Evolutionary conservation across 1,140 invertebrate species (phyloP).

Genomic region (Megalonaias nervosa): DNA sequence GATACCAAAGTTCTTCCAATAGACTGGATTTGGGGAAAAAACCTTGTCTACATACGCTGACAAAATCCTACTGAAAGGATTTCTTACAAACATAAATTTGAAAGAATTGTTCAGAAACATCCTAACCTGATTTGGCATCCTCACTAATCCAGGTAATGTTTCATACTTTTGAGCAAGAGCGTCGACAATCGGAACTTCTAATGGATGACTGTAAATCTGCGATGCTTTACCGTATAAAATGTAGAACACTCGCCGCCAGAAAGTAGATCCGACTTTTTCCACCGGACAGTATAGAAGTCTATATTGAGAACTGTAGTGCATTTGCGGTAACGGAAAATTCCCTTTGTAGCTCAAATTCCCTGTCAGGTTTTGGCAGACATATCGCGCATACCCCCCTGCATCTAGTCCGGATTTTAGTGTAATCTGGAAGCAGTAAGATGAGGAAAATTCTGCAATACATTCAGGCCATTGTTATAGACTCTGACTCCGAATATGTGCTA

Average conservation of each 20-base stretch:
- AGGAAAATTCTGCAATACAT: too few species aligned
- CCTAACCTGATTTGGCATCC: neutral
- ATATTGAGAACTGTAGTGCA: neutral
- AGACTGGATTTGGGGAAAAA: conserved; percentile 19
- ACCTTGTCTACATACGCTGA: conserved; percentile 31
- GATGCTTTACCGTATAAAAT: neutral
- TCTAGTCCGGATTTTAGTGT: too few species aligned
- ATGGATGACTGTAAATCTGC: conserved; percentile 3
- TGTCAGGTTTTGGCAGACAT: too few species aligned
- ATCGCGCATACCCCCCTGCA: too few species aligned
- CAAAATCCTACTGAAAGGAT: conserved; percentile 19
- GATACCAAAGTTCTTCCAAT: conserved; percentile 19
- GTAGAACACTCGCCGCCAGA: conserved; percentile 15
- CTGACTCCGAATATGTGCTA: too few species aligned
- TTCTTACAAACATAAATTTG: conserved; percentile 26
- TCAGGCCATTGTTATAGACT: too few species aligned
- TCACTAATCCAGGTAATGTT: neutral
- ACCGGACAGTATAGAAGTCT: conserved; percentile 19
- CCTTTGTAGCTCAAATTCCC: too few species aligned
- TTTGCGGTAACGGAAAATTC: neutral
- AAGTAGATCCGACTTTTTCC: conserved; percentile 23
- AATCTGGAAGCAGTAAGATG: too few species aligned
- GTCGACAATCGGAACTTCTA: conserved; percentile 14
- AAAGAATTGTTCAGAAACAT: neutral
- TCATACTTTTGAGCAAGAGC: conserved; percentile 6